Evolutionary conservation across 2,797 vertebrate species (phyloP), one percentile per base, ranked within the genome.

Genomic region (Lophius americanus): DNA sequence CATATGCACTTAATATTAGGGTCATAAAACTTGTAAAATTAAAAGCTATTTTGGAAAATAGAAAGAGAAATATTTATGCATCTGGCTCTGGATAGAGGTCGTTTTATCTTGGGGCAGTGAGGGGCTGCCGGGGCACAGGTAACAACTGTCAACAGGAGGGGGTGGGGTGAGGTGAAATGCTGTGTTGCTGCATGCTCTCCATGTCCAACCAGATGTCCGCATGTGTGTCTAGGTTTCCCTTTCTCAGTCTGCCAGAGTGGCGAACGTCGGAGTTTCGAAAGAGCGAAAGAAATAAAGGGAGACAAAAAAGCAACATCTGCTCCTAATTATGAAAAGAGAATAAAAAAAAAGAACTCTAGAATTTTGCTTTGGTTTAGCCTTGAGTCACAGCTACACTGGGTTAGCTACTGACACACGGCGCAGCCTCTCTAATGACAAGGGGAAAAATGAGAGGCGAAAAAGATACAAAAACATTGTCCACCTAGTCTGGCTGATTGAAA

Each of bases 11-110:
- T 95, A 95, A 98, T 98, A 97, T 95, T 94, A 94, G 90, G 92
- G 95, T 92, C 95, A 94, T 98, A 97, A 98, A 97, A 96, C 95
- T 94, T 96, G 95, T 94, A 96, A 96, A 98, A 97, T 97, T 96
- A 96, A 97, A 96, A 96, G 94, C 94, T 95, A 94, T 95, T 96
- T 94, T 96, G 95, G 95, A 97, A 96, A 97, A 96, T 94, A 95
- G 94, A 94, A 95, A 93, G 92, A 94, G 86, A 93, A 91, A 95
- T 96, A 97, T 97, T 98, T 97, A 96, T 97, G 94, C 75, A 88
- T 94, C 95, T 96, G 95, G 94, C 94, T 93, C 92, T 88, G 94
- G 92, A 86, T 91, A 93, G 93, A 94, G 94, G 90, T 93, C 73
- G 83, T 95, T 97, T 91, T 95, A 93, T 95, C 93, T 90, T 82